A percentile compares a stretch with the other conserved stretches of the same genome.
These are phyloP conservation scores for Iguana delicatissima DNA, from an alignment of 2,797 vertebrate genomes.

Conservation along the genomic window DNA sequence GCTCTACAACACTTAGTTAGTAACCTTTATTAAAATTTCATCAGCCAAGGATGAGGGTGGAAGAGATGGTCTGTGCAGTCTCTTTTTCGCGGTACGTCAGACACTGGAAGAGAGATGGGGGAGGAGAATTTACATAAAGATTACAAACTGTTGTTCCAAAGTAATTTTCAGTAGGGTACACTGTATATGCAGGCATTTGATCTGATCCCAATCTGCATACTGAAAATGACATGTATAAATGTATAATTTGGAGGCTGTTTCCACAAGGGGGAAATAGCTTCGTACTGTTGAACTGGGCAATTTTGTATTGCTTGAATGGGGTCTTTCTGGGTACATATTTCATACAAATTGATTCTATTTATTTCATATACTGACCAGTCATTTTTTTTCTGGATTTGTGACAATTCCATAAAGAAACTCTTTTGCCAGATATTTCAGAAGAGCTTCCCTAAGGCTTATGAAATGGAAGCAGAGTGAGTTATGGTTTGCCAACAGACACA, in stretches of 20 bases:
- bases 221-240: conserved; percentile 83
- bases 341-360: neutral
- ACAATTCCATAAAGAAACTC: neutral
- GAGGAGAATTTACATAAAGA: conserved; percentile 78
- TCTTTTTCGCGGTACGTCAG: conserved; percentile 72
- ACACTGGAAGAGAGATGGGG: conserved; percentile 61
- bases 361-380: neutral
- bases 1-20: conserved; percentile 67
- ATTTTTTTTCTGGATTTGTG: conserved; percentile 15
- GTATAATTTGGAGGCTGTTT: conserved; percentile 88
- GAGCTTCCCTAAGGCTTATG: rapidly evolving
- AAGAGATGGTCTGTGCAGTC: conserved; percentile 65
- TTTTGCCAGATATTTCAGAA: conserved; percentile 5
- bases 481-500: conserved; percentile 5
- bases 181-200: conserved; percentile 67
- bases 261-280: conserved; percentile 81
- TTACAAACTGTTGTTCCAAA: conserved; percentile 77
- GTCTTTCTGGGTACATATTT: conserved; percentile 12
- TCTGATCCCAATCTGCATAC: conserved; percentile 75
- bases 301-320: conserved; percentile 30
- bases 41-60: conserved; percentile 54
- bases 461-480: neutral
- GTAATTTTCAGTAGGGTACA: conserved; percentile 72
- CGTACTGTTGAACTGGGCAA: conserved; percentile 64
- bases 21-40: conserved; percentile 80